Conservation (phyloP, 2,888 invertebrate genomes). For the Drosophila nigritarsus region DNA sequence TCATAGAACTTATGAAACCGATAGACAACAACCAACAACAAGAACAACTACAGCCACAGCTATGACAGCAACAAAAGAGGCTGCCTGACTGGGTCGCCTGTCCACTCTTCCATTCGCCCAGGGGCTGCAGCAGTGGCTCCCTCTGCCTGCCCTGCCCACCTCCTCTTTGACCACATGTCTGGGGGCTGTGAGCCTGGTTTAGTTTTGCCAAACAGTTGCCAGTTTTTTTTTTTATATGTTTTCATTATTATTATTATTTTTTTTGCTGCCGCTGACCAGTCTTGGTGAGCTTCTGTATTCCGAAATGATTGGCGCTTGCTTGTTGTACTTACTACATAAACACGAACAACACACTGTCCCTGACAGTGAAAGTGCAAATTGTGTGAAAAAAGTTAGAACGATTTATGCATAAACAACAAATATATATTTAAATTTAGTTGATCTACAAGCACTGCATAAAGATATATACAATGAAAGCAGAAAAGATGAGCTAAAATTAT, state of each 20-base stretch:
- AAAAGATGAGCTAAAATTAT: not conserved
- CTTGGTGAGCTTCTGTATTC: slow-evolving; percentile 52
- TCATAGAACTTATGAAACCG: slow-evolving; percentile 84
- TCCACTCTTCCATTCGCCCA: slow-evolving; percentile 52
- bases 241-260: slow-evolving; percentile 20
- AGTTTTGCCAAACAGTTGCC: slow-evolving; percentile 75
- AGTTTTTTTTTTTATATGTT: slow-evolving; percentile 34
- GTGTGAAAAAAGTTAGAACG: not conserved
- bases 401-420: not conserved
- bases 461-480: too few relatives aligned
- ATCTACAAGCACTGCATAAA: not conserved
- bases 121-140: slow-evolving; percentile 27
- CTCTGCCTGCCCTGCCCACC: not conserved
- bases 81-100: slow-evolving; percentile 75
- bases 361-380: slow-evolving; percentile 54
- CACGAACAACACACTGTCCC: slow-evolving; percentile 30
- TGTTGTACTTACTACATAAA: slow-evolving; percentile 49
- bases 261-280: slow-evolving; percentile 27
- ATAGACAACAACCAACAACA: slow-evolving; percentile 70
- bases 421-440: not conserved
- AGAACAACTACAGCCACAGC: slow-evolving; percentile 32
- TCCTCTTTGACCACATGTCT: slow-evolving; percentile 50
- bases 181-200: slow-evolving; percentile 76
- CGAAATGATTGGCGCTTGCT: slow-evolving; percentile 54
- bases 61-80: slow-evolving; percentile 65